These are phyloP conservation scores for Phataginus tetradactyla DNA, from an alignment of 2,797 vertebrate genomes.

Conservation along the genomic window DNA sequence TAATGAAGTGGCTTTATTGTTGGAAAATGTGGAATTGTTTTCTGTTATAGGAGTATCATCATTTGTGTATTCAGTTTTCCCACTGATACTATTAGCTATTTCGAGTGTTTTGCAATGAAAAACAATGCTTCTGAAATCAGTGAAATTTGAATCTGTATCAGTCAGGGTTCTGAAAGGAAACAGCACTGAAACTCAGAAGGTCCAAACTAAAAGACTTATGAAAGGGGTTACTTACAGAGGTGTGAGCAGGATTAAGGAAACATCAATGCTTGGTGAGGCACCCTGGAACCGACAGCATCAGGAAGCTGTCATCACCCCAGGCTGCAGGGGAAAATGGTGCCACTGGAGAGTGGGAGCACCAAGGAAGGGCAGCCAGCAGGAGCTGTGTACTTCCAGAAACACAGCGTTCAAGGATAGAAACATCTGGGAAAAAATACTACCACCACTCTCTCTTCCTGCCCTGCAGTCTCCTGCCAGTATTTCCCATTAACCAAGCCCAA, in stretches of 20 bases:
- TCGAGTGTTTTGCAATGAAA: neutral
- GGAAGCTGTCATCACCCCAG: neutral
- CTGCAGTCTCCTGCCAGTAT: neutral
- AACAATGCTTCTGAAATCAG: neutral
- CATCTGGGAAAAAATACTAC: neutral
- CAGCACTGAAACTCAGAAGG: neutral
- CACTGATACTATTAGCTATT: neutral
- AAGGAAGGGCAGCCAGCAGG: neutral
- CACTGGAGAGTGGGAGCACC: rapidly evolving
- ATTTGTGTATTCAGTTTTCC: neutral
- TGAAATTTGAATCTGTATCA: neutral
- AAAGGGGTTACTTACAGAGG: neutral
- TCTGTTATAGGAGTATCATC: neutral
- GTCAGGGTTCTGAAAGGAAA: neutral
- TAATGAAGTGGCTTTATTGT: neutral
- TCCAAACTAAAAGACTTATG: neutral
- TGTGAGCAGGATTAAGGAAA: too few species aligned
- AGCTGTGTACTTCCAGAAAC: neutral
- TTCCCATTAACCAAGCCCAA: neutral
- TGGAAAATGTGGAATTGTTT: neutral
- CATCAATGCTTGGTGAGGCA: rapidly evolving
- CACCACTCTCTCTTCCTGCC: neutral
- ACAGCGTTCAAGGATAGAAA: neutral
- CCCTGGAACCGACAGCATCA: neutral
- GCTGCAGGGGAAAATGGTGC: neutral